Conservation (phyloP, 2,113 vertebrate species). For the Octodon degus region DNA sequence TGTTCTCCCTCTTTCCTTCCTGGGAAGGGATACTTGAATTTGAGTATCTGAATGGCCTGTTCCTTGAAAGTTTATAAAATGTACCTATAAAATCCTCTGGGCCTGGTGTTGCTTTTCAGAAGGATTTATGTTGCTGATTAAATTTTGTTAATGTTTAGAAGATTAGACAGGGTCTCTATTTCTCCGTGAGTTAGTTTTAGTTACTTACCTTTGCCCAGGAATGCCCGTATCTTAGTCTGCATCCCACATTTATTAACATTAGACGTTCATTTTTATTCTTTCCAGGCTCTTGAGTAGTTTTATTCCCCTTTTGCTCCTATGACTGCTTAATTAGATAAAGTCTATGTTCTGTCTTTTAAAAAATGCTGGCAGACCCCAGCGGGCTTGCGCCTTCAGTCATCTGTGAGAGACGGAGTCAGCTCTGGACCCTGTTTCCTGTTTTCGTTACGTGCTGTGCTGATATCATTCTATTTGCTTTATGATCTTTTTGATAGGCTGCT, state of each 20-base stretch:
- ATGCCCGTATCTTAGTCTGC: slow-evolving; percentile 2
- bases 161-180: slow-evolving; percentile 51
- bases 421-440: not conserved
- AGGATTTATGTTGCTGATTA: not conserved
- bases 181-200: slow-evolving; percentile 22
- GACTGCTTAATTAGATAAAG: not conserved
- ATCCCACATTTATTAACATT: not conserved
- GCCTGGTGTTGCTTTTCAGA: slow-evolving; percentile 28
- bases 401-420: not conserved
- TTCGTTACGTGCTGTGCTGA: not conserved
- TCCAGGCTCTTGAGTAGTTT: not conserved
- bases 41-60: slow-evolving; percentile 15
- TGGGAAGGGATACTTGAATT: not conserved
- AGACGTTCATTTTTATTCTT: not conserved
- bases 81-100: slow-evolving; percentile 14
- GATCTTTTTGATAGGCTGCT: not conserved
- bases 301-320: not conserved
- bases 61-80: slow-evolving; percentile 39
- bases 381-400: not conserved
- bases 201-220: not conserved
- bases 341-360: not conserved
- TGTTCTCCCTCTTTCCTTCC: slow-evolving; percentile 10
- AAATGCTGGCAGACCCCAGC: no score
- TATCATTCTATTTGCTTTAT: not conserved
- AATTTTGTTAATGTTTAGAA: slow-evolving; percentile 13